Conservation (phyloP, 92 coral and sea anemone genomes). For the Paragorgia papillata region DNA sequence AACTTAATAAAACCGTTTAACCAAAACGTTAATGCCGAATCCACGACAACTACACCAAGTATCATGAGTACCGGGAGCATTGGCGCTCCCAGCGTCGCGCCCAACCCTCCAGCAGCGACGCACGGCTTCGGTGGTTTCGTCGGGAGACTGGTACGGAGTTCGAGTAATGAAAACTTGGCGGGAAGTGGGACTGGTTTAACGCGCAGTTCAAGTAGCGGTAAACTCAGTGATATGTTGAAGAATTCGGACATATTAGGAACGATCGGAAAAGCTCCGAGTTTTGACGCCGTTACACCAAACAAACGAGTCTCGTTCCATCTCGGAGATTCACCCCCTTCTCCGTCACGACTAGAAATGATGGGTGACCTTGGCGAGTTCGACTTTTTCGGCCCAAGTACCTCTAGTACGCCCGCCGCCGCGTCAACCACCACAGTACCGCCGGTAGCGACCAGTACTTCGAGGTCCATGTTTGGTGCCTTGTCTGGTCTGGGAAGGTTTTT, state of each 20-base stretch:
- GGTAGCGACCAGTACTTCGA: constrained; percentile 19
- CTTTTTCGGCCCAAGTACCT: constrained; percentile 17
- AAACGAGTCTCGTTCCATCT: constrained; percentile 61
- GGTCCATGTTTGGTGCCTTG: constrained; percentile 28
- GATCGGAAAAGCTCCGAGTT: constrained; percentile 85
- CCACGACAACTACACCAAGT: not conserved
- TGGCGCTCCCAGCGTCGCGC: not conserved
- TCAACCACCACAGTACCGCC: not conserved
- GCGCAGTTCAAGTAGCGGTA: constrained; percentile 88
- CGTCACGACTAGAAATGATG: constrained; percentile 73
- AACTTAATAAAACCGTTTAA: constrained; percentile 47
- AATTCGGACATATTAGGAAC: constrained; percentile 63
- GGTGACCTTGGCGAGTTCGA: constrained; percentile 41
- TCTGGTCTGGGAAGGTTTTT: constrained; percentile 47
- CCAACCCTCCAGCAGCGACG: constrained; percentile 9
- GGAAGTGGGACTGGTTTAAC: constrained; percentile 56
- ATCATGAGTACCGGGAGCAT: constrained; percentile 5
- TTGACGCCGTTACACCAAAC: constrained; percentile 55
- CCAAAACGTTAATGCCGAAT: not conserved
- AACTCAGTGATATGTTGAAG: constrained; percentile 71
- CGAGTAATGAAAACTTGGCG: constrained; percentile 90
- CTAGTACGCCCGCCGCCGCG: constrained; percentile 1
- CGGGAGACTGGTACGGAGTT: constrained; percentile 82
- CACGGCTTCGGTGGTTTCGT: constrained; percentile 52
- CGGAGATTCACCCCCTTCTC: constrained; percentile 89